phyloP scores from a whole-genome alignment of 2,797 vertebrate genomes.

The Sebastiscus albofasciatus region DNA sequence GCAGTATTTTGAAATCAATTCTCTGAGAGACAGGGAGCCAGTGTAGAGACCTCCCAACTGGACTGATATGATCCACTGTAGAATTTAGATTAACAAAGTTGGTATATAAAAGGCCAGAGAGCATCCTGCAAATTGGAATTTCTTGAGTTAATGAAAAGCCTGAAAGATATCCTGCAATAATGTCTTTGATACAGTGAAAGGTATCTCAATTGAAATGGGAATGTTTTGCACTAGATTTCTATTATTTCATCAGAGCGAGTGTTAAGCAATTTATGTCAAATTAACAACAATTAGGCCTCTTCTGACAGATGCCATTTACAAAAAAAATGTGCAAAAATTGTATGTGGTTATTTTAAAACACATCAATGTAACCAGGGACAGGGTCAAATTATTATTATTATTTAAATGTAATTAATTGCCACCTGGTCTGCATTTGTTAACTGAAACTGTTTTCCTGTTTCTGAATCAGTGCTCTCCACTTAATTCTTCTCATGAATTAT shows the following conservation, averaged over 20 bases:
- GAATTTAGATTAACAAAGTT: not conserved
- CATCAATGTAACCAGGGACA: not conserved
- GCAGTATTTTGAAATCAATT: too few relatives aligned
- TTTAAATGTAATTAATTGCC: not conserved
- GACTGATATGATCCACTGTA: not conserved
- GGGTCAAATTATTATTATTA: not conserved
- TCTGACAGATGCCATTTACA: not conserved
- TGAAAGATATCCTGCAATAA: not conserved
- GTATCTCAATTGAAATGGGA: not conserved
- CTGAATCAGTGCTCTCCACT: not conserved
- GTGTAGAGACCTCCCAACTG: too few relatives aligned
- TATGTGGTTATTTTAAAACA: not conserved
- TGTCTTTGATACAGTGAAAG: not conserved
- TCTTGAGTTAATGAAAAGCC: not conserved
- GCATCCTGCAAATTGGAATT: not conserved
- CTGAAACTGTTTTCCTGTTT: not conserved
- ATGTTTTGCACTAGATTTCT: not conserved
- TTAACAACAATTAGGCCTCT: not conserved
- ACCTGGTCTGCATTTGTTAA: not conserved
- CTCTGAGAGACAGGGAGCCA: too few relatives aligned
- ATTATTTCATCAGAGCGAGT: not conserved
- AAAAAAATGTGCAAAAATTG: not conserved
- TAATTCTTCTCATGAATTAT: not conserved
- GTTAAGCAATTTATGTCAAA: not conserved
- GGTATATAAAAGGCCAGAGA: not conserved